Evolutionary conservation across 1,140 invertebrate genomes (phyloP), one percentile per base, ranked within the genome.

Genomic region (Thalassaphorura encarpata): DNA sequence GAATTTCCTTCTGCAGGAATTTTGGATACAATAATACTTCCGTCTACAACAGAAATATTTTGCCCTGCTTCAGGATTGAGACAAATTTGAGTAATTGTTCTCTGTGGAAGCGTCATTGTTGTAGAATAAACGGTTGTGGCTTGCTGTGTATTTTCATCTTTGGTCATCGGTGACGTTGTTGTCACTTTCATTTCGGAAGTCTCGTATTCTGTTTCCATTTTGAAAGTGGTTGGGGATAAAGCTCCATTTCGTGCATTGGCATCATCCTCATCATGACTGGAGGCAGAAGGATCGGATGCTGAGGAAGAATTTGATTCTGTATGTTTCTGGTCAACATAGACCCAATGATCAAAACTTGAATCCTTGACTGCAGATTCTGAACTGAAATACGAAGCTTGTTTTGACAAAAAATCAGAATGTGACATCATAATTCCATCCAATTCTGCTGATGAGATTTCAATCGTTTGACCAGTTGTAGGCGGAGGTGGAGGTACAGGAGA

Each of bases 341-440:
- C 62, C 67, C 67, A 68, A 18, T 64, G 61, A 18, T 68, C 67
- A 51, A 66, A 67, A 29, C 61, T 66, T 5, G 58, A 46, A 23
- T 54, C 49, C 26, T 3, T 53, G 33, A 2, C 33, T 29, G 19
- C 36, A 23, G 18, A 33, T 29, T 3, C 15, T 15, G 8, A 31
- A 19, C 3, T 18, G 24, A n/a, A 33, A 21, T 15, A 36, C 23
- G 45, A 52, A 24, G 46, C 52, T 52, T 54, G 55, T 40, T 31
- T 52, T 23, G 52, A 47, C 19, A 66, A 42, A 49, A 64, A 66
- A 2, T 62, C 58, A 11, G 60, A 40, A 41, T 66, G 63, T 19
- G 63, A 66, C 63, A 66, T 63, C 63, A 66, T 67, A 5, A 67
- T 58, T 0, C 56, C 54, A 43, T 66, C 63, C 0, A 66, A 51